Percentiles rank a stretch among this genome's conserved stretches.
phyloP scores from a whole-genome alignment of 1,140 invertebrate genomes.

The Drosophila bocki region DNA sequence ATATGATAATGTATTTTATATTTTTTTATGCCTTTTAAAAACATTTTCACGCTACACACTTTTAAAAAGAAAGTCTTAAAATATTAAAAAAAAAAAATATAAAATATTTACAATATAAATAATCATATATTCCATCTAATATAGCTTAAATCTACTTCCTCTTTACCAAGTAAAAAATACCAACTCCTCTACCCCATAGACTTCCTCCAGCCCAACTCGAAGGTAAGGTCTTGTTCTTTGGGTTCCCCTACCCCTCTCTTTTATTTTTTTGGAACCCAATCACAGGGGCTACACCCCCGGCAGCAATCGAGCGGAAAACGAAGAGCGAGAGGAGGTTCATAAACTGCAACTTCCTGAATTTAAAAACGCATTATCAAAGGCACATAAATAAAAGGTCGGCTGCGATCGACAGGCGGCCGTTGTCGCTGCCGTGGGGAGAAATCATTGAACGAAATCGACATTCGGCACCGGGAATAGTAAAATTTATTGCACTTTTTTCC shows the following conservation, averaged over 20 bases:
- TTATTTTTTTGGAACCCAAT: slow-evolving; percentile 8
- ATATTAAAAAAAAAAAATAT: too few relatives aligned
- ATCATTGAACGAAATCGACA: slow-evolving; percentile 72
- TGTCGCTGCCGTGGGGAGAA: slow-evolving; percentile 52
- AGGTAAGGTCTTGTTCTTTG: slow-evolving; percentile 21
- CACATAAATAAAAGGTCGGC: slow-evolving; percentile 74
- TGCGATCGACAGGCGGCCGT: slow-evolving; percentile 40
- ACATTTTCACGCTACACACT: too few relatives aligned
- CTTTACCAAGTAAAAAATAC: too few relatives aligned
- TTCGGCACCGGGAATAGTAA: slow-evolving; percentile 53
- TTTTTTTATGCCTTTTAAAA: too few relatives aligned
- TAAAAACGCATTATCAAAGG: slow-evolving; percentile 61
- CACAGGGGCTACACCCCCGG: slow-evolving; percentile 26
- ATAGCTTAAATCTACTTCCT: too few relatives aligned
- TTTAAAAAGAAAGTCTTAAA: too few relatives aligned
- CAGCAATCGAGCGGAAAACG: slow-evolving; percentile 58
- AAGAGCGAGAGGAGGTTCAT: slow-evolving; percentile 34
- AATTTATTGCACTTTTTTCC: slow-evolving; percentile 79
- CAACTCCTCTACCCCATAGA: too few relatives aligned
- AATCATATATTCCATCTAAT: too few relatives aligned
- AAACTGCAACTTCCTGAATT: slow-evolving; percentile 73
- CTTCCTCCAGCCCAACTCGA: too few relatives aligned
- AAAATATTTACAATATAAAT: too few relatives aligned
- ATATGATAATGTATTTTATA: too few relatives aligned
- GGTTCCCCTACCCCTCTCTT: background rate